A percentile compares a stretch with the other conserved stretches of the same genome.
Evolutionary conservation across 2,888 invertebrate genomes (phyloP).

Genomic region (Galeruca laticollis): DNA sequence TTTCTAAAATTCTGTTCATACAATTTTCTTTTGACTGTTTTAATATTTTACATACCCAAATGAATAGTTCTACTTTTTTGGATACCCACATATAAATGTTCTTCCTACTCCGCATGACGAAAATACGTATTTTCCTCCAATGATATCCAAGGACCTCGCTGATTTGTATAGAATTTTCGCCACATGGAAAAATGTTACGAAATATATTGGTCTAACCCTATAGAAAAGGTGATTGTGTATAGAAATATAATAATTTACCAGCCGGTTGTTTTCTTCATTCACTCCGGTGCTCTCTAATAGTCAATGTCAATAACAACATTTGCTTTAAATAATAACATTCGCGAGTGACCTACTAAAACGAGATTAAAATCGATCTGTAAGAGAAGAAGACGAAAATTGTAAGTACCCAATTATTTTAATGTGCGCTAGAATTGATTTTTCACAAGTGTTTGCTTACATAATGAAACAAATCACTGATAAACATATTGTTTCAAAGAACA

Average conservation of each 20-base stretch:
- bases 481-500: too few relatives aligned
- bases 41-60: too few relatives aligned
- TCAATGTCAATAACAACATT: slow-evolving; percentile 40
- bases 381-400: not conserved
- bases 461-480: too few relatives aligned
- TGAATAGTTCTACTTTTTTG: too few relatives aligned
- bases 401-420: not conserved
- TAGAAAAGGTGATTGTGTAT: slow-evolving; percentile 30
- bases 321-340: slow-evolving; percentile 24
- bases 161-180: not conserved
- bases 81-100: too few relatives aligned
- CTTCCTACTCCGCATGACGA: not conserved
- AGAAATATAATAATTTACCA: slow-evolving; percentile 36
- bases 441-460: too few relatives aligned
- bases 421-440: too few relatives aligned
- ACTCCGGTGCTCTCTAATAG: slow-evolving; percentile 37
- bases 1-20: too few relatives aligned
- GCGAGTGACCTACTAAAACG: slow-evolving; percentile 32
- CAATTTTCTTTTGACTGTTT: too few relatives aligned
- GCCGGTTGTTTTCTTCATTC: slow-evolving; percentile 39
- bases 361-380: slow-evolving; percentile 19
- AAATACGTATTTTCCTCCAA: not conserved
- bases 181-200: not conserved
- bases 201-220: slow-evolving; percentile 26
- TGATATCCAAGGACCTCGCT: too few relatives aligned